Percentiles rank a stretch among this genome's conserved stretches.
Conservation (phyloP, 1,140 invertebrate genomes). For the Procambarus virginalis region DNA sequence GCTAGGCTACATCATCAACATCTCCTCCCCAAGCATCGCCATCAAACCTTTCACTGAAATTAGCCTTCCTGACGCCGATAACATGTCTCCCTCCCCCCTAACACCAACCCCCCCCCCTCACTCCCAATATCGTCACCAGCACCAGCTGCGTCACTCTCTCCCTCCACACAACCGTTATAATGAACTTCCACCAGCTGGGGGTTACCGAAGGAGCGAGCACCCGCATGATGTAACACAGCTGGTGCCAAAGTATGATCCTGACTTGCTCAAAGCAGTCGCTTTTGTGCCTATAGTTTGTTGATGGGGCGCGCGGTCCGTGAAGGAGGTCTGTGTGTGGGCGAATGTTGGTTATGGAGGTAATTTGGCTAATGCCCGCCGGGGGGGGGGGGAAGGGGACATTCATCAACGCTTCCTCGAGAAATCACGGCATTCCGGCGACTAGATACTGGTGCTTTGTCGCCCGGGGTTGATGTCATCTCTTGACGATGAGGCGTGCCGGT, state of each 20-base stretch:
- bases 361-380: conserved; percentile 49
- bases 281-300: too few species aligned
- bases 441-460: conserved; percentile 42
- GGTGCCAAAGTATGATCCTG: too few species aligned
- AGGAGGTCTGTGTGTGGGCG: not conserved
- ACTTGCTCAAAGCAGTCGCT: too few species aligned
- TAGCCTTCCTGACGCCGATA: not conserved
- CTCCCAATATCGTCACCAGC: conserved; percentile 34
- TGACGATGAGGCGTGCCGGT: too few species aligned
- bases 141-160: not conserved
- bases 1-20: too few species aligned
- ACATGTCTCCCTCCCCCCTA: conserved; percentile 25
- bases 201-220: too few species aligned
- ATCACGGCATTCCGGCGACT: conserved; percentile 56
- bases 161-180: not conserved
- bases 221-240: too few species aligned
- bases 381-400: conserved; percentile 37
- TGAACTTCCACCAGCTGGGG: not conserved
- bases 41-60: conserved; percentile 9
- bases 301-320: not conserved
- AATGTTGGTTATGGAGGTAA: conserved; percentile 29
- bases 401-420: conserved; percentile 64
- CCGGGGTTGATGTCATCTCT: conserved; percentile 58
- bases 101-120: not conserved
- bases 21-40: too few species aligned